A percentile compares a stretch with the other conserved stretches of the same genome.
phyloP scores from a whole-genome alignment of 2,113 vertebrate genomes.

The Callorhinus ursinus region DNA sequence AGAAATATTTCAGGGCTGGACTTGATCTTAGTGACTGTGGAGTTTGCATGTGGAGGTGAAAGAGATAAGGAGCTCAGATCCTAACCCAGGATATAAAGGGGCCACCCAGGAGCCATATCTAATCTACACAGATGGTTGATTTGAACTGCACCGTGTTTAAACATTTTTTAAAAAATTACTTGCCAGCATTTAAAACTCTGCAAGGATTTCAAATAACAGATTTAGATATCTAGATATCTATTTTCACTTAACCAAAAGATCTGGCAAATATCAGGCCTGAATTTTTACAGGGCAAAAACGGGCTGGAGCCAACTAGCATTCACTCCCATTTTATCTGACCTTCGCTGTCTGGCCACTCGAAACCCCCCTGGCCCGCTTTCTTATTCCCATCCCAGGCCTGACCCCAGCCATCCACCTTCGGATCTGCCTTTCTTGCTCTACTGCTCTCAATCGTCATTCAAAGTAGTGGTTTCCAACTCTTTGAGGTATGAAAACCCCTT shows the following conservation, averaged over 20 bases:
- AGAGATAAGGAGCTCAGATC: not conserved
- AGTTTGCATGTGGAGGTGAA: not conserved
- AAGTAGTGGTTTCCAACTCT: not conserved
- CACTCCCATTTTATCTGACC: not conserved
- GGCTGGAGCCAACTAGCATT: not conserved
- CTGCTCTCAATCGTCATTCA: not conserved
- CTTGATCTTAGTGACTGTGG: not conserved
- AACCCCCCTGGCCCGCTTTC: not conserved
- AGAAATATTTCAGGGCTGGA: not conserved
- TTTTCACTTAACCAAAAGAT: not conserved
- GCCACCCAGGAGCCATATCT: not conserved
- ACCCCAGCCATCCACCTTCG: not conserved
- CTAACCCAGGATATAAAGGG: not conserved
- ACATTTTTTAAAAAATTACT: not conserved
- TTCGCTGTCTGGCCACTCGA: rapidly evolving
- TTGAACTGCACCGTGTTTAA: not conserved
- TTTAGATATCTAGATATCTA: not conserved
- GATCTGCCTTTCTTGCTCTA: not conserved
- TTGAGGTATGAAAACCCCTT: not conserved
- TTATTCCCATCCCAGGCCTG: not conserved
- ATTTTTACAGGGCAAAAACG: not conserved
- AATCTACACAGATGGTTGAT: not conserved
- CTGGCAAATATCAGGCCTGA: not conserved
- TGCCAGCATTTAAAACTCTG: not conserved
- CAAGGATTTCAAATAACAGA: not conserved